These are phyloP conservation scores for Portevinia maculata DNA, from an alignment of 2,888 invertebrate genomes.

Conservation along the genomic window DNA sequence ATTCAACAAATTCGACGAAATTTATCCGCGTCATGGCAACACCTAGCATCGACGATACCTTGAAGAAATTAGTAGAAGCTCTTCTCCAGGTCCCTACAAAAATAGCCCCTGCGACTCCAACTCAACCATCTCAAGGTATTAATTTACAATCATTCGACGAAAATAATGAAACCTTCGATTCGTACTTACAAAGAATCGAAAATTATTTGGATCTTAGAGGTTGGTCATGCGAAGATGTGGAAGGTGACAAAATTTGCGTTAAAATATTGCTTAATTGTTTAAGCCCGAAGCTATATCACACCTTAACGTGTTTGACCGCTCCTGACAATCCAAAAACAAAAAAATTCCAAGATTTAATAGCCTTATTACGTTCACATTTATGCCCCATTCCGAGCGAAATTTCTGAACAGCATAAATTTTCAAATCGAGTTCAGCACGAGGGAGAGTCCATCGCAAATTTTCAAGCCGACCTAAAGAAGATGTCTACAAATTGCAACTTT, in stretches of 20 bases:
- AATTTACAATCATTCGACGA: no score
- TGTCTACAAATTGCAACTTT: neutral
- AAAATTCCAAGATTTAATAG: conserved; percentile 18
- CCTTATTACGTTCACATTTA: no score
- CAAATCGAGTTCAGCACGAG: conserved; percentile 11
- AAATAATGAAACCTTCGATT: conserved; percentile 31
- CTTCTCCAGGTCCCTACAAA: no score
- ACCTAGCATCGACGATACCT: no score
- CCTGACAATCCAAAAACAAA: conserved; percentile 45
- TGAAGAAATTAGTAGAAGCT: no score
- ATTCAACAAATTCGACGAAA: no score
- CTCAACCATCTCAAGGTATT: no score
- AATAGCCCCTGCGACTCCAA: no score
- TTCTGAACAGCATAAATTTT: conserved; percentile 45
- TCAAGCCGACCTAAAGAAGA: conserved; percentile 27
- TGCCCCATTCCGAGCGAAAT: conserved; percentile 35
- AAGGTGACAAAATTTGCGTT: conserved; percentile 13
- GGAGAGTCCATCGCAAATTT: conserved; percentile 24
- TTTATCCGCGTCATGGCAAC: no score
- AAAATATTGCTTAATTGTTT: conserved; percentile 39
- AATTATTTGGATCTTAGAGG: conserved; percentile 35
- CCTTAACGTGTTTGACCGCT: conserved; percentile 23
- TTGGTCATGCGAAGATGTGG: neutral
- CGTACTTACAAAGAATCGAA: conserved; percentile 34
- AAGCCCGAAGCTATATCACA: conserved; percentile 35